Evolutionary conservation across 35 echinoderm and acorn worm genomes (phyloP).

Genomic region (Apostichopus japonicus): DNA sequence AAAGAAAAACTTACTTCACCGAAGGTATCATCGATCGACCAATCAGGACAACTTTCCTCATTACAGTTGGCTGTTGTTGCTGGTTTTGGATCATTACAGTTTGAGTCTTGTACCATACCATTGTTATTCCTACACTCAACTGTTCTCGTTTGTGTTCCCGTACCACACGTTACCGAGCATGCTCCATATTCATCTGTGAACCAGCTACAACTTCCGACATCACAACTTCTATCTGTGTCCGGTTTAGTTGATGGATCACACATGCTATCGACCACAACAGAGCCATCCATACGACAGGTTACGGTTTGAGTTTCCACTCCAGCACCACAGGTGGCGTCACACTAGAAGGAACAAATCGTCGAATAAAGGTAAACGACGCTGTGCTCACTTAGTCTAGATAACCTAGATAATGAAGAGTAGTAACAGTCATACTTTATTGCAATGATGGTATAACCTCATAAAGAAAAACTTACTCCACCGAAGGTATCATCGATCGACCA

Average conservation of each 20-base stretch:
- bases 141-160: too few species aligned
- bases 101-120: neutral
- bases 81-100: neutral
- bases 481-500: too few species aligned
- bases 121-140: neutral
- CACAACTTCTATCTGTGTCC: too few species aligned
- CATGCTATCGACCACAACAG: neutral
- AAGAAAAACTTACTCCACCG: too few species aligned
- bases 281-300: neutral
- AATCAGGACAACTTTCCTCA: neutral
- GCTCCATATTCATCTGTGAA: too few species aligned
- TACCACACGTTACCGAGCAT: neutral
- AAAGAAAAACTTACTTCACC: neutral
- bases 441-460: too few species aligned
- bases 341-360: neutral
- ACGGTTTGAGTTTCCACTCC: slow-evolving; percentile 5
- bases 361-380: neutral
- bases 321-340: neutral
- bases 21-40: neutral
- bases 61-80: neutral
- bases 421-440: too few species aligned
- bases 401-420: too few species aligned
- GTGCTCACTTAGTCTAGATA: too few species aligned
- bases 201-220: too few species aligned
- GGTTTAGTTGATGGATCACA: neutral